Percentiles rank a stretch among this genome's conserved stretches.
These are phyloP conservation scores for Athene cunicularia DNA, from an alignment of 2,113 vertebrate genomes.

Conservation along the genomic window DNA sequence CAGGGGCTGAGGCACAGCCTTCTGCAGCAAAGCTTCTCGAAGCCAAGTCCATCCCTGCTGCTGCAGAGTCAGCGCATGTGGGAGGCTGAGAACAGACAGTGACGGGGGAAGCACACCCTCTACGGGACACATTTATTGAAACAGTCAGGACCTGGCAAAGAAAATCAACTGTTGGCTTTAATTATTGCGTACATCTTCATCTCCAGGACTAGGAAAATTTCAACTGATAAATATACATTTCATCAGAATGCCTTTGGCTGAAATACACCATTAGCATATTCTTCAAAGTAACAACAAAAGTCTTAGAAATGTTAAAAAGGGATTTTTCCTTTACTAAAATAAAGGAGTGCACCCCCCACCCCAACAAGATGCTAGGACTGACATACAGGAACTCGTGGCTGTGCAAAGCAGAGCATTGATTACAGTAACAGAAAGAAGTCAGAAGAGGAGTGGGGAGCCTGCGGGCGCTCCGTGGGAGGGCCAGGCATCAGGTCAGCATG, in stretches of 20 bases:
- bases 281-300: slow-evolving; percentile 74
- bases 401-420: slow-evolving; percentile 74
- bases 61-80: neutral
- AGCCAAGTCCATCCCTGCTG: neutral
- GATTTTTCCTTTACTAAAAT: slow-evolving; percentile 69
- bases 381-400: slow-evolving; percentile 44
- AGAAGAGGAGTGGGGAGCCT: slow-evolving; percentile 22
- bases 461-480: slow-evolving; percentile 52
- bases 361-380: slow-evolving; percentile 65
- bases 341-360: slow-evolving; percentile 68
- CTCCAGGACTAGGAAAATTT: slow-evolving; percentile 67
- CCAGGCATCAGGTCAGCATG: slow-evolving; percentile 87
- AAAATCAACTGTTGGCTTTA: slow-evolving; percentile 70
- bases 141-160: slow-evolving; percentile 49
- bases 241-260: slow-evolving; percentile 70
- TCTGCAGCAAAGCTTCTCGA: neutral
- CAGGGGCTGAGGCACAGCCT: rapidly evolving
- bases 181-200: slow-evolving; percentile 61
- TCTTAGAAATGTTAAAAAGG: slow-evolving; percentile 75
- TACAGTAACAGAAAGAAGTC: slow-evolving; percentile 73
- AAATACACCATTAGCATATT: slow-evolving; percentile 70
- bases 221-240: slow-evolving; percentile 76
- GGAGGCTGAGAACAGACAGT: neutral
- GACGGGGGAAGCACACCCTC: neutral
- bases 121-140: slow-evolving; percentile 61